Percentiles rank a stretch among this genome's conserved stretches.
Evolutionary conservation across 2,888 invertebrate species (phyloP).

Genomic region (Nomada fucata): DNA sequence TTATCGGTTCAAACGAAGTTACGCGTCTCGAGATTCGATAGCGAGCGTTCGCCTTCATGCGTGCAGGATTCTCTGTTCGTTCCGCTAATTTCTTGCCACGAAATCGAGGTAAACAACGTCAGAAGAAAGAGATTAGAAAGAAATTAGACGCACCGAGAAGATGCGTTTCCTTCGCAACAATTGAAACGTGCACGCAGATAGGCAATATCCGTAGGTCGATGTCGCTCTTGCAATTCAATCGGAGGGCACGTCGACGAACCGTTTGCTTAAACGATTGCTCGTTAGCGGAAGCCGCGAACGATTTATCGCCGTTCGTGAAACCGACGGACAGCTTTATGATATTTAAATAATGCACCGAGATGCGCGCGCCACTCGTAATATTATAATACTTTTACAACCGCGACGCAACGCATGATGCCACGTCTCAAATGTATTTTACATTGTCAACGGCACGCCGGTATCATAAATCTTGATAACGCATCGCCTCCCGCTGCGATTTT

Average conservation of each 20-base stretch:
- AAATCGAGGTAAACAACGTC: neutral
- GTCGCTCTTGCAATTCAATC: too few species aligned
- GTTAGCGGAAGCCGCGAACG: too few species aligned
- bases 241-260: too few species aligned
- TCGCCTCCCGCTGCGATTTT: slow-evolving; percentile 1
- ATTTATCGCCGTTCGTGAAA: neutral
- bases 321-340: neutral
- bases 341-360: neutral
- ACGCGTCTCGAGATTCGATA: slow-evolving; percentile 8
- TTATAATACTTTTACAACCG: too few species aligned
- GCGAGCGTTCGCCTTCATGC: slow-evolving; percentile 2
- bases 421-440: neutral
- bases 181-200: too few species aligned
- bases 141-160: neutral
- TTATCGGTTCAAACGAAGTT: slow-evolving; percentile 40
- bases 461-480: neutral
- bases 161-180: too few species aligned
- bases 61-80: neutral
- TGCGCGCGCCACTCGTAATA: too few species aligned
- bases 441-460: slow-evolving; percentile 6
- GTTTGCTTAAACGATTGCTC: too few species aligned
- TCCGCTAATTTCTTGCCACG: neutral
- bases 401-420: neutral
- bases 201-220: too few species aligned
- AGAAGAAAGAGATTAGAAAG: too few species aligned